Conservation (phyloP, 1,140 invertebrate genomes). For the Acyrthosiphon pisum region DNA sequence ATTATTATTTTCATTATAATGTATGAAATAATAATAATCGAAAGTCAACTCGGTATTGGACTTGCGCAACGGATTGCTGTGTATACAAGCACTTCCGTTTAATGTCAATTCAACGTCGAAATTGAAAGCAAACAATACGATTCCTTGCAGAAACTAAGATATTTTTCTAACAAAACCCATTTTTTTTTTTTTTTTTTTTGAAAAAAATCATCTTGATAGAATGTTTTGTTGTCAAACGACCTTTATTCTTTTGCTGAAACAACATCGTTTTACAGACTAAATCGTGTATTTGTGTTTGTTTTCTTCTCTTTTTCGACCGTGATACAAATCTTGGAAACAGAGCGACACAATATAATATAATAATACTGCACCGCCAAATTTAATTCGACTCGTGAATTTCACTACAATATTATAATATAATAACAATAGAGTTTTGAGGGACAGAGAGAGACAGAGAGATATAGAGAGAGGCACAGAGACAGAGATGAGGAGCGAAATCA, state of each 20-base stretch:
- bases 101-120: conserved; percentile 8
- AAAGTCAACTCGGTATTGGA: conserved; percentile 1
- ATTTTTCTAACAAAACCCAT: conserved; percentile 22
- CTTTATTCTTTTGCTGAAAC: neutral
- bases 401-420: neutral
- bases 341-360: neutral
- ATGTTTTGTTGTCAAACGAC: conserved; percentile 32
- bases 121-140: conserved; percentile 38
- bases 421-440: neutral
- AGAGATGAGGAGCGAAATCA: neutral
- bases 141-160: conserved; percentile 19
- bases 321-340: neutral
- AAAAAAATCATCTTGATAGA: conserved; percentile 1
- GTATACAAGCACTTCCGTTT: conserved; percentile 3
- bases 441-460: neutral
- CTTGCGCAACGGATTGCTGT: neutral
- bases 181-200: neutral
- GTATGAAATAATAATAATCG: neutral
- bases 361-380: neutral
- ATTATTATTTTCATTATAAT: neutral
- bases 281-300: neutral
- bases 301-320: neutral
- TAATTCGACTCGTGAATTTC: neutral
- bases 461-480: no score
- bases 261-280: conserved; percentile 7